Conservation (phyloP, 1,140 invertebrate species). For the Drosophila pruinosa region DNA sequence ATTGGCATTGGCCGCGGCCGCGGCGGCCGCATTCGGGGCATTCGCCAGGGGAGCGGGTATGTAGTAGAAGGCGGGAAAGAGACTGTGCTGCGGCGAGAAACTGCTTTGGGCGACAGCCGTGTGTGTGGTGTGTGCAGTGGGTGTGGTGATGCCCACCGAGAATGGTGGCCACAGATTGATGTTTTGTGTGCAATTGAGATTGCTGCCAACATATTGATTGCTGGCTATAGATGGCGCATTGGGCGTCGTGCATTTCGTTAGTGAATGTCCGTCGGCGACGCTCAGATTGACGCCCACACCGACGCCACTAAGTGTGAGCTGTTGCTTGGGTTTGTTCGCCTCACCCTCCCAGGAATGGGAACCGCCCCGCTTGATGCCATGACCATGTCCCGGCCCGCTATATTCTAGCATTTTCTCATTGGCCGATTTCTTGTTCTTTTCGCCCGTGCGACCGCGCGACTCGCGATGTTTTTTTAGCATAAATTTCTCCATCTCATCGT, state of each 20-base stretch:
- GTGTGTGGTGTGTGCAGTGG: conserved; percentile 73
- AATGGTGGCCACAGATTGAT: conserved; percentile 86
- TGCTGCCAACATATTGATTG: neutral
- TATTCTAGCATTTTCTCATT: conserved; percentile 76
- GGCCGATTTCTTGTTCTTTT: conserved; percentile 78
- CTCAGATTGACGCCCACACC: neutral
- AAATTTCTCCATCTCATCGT: conserved; percentile 90
- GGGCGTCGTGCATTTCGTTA: neutral
- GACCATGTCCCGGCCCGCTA: conserved; percentile 79
- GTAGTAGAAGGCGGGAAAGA: conserved; percentile 84
- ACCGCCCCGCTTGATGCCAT: conserved; percentile 85
- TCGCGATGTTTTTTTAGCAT: conserved; percentile 89
- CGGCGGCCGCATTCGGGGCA: conserved; percentile 11
- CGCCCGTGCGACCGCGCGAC: conserved; percentile 84
- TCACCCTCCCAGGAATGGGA: conserved; percentile 85
- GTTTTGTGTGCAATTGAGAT: conserved; percentile 48
- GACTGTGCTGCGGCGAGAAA: conserved; percentile 58
- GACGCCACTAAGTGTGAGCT: conserved; percentile 64
- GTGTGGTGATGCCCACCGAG: conserved; percentile 84
- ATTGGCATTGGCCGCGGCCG: neutral
- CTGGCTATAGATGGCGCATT: neutral
- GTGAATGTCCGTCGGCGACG: neutral
- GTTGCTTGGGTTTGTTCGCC: conserved; percentile 84
- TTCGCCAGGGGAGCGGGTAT: conserved; percentile 82
- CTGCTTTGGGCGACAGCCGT: conserved; percentile 71